Evolutionary conservation across 37 sponge, comb jelly and placozoan species (phyloP), one percentile per base, ranked within the genome.

Genomic region (Agelas oroides): DNA sequence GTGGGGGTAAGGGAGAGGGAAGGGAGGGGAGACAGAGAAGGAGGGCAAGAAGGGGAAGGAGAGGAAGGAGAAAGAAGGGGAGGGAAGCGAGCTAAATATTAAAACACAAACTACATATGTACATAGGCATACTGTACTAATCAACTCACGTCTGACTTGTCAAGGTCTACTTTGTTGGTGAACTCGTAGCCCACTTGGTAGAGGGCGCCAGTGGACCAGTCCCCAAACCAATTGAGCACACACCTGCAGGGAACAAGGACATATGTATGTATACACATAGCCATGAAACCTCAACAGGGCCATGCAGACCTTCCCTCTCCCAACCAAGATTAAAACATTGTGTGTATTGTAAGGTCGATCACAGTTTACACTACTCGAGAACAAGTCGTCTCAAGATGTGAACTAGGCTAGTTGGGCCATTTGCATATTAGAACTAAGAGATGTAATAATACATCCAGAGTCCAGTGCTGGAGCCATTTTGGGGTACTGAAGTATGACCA

Each of bases 141-240:
- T 20, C 16, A 2, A 72, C 86, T 93, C 39, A 95, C 89, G 55
- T 89, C 92, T 62, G 89, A 91, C 53, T 73, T 88, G 61, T 98
- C 98, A 1, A 96, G 86, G 68, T 98, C 98, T 1, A 98, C 76
- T 69, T 89, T 98, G 79, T 88, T 86, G 20, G 98, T 98, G 77
- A 98, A 94, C 71, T 98, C 98, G 27, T 76, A 79, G 0, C 98
- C 98, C 17, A 98, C 98, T 78, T 96, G 97, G 78, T 95, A 98
- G 59, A 96, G 88, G 34, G 98, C 98, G 38, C 81, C 89, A 2
- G 86, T 94, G 18, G 97, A 96, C 98, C 98, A 98, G 79, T 98
- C 98, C 19, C 98, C 98, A 85, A 98, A 98, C 96, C 98, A 98
- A 81, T 98, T 98, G 58, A 98, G 74, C 31, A 96, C 98, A 89